Evolutionary conservation across 2,797 vertebrate genomes (phyloP).

Genomic region (Cyprinella venusta): DNA sequence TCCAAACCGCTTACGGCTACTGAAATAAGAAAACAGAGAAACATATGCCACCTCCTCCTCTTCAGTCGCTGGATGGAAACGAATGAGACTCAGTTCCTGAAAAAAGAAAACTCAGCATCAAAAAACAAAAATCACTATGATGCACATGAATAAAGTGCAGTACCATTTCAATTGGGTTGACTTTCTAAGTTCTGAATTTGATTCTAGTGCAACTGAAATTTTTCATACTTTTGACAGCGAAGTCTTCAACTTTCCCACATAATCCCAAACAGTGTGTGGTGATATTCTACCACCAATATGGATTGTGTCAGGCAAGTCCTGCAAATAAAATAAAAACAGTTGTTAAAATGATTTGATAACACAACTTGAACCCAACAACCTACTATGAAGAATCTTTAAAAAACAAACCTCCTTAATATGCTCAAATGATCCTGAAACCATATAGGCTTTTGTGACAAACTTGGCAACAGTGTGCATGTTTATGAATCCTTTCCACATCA

Average conservation of each 20-base stretch:
- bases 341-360: background rate
- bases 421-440: slow-evolving; percentile 95
- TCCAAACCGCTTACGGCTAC: slow-evolving; percentile 94
- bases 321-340: slow-evolving; percentile 51
- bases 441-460: slow-evolving; percentile 98
- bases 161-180: background rate
- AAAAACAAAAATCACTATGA: background rate
- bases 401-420: slow-evolving; percentile 91
- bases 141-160: no score
- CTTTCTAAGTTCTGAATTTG: no score
- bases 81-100: slow-evolving; percentile 97
- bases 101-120: slow-evolving; percentile 36
- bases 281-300: slow-evolving; percentile 94
- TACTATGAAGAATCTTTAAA: background rate
- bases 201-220: no score
- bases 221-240: slow-evolving; percentile 92
- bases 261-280: slow-evolving; percentile 97
- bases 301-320: slow-evolving; percentile 98
- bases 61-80: slow-evolving; percentile 97
- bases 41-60: slow-evolving; percentile 98
- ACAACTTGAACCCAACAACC: background rate
- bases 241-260: slow-evolving; percentile 96
- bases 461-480: slow-evolving; percentile 98
- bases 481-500: slow-evolving; percentile 98
- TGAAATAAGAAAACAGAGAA: slow-evolving; percentile 99